These are phyloP conservation scores for Ia io DNA, from an alignment of 2,113 vertebrate species.

Conservation along the genomic window DNA sequence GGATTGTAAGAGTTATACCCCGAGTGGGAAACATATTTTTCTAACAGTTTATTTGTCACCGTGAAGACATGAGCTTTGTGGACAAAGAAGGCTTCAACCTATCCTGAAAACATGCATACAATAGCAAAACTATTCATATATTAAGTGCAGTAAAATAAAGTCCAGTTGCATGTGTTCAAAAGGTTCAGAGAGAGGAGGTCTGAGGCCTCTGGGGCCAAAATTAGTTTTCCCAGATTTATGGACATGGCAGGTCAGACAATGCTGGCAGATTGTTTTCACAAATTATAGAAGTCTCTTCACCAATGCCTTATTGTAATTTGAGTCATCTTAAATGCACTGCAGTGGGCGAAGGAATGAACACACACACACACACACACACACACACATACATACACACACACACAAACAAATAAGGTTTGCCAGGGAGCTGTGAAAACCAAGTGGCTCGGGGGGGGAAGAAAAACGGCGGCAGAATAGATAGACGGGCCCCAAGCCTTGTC, in stretches of 20 bases:
- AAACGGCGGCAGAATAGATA: too few relatives aligned
- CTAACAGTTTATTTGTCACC: background rate
- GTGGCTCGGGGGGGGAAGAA: background rate
- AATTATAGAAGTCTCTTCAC: background rate
- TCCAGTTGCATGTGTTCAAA: background rate
- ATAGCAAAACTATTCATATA: background rate
- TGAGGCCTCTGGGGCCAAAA: background rate
- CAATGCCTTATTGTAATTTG: background rate
- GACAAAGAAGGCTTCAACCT: background rate
- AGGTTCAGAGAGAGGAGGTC: background rate
- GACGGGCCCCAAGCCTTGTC: too few relatives aligned
- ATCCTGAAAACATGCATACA: background rate
- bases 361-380: too few relatives aligned
- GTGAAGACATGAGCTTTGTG: background rate
- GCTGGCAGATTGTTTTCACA: background rate
- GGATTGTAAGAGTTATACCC: background rate
- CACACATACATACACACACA: too few relatives aligned
- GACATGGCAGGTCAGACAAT: background rate
- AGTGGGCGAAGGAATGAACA: background rate
- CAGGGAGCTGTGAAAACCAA: background rate
- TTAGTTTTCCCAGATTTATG: background rate
- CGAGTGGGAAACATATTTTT: background rate
- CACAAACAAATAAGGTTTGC: background rate
- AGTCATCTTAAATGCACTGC: background rate
- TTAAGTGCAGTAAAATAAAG: background rate